Evolutionary conservation across 2,888 invertebrate genomes (phyloP).

Genomic region (Drosophila differens): DNA sequence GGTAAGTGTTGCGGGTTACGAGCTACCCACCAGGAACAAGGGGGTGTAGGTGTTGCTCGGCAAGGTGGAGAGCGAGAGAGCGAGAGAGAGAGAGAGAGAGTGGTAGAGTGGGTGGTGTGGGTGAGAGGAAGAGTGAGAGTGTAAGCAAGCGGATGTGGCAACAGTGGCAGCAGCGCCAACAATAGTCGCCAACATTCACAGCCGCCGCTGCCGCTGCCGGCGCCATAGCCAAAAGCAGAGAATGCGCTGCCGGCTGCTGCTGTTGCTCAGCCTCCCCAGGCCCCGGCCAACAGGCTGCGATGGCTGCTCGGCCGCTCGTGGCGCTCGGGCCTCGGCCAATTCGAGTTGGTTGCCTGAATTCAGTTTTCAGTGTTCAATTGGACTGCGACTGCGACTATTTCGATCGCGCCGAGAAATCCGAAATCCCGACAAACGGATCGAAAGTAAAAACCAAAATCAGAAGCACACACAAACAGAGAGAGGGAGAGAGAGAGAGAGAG

Average conservation of each 20-base stretch:
- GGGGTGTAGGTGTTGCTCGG: not conserved
- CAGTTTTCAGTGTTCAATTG: slow-evolving; percentile 82
- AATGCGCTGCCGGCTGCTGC: slow-evolving; percentile 47
- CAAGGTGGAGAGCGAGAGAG: slow-evolving; percentile 20
- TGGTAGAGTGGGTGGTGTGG: not conserved
- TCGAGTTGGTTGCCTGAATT: slow-evolving; percentile 82
- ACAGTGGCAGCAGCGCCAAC: slow-evolving; percentile 17
- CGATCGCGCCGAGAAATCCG: slow-evolving; percentile 42
- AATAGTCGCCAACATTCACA: not conserved
- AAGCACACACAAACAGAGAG: not conserved
- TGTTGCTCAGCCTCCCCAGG: slow-evolving; percentile 61
- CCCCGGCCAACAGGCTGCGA: slow-evolving; percentile 75
- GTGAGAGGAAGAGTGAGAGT: not conserved
- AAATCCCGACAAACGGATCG: slow-evolving; percentile 70
- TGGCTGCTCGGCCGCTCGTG: slow-evolving; percentile 74
- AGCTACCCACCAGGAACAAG: not conserved
- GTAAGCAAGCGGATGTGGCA: slow-evolving; percentile 3
- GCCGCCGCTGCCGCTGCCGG: slow-evolving; percentile 17
- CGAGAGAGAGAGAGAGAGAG: not conserved
- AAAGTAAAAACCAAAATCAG: slow-evolving; percentile 38
- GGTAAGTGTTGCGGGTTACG: slow-evolving; percentile 1
- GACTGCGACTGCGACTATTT: slow-evolving; percentile 76
- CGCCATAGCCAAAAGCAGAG: slow-evolving; percentile 20
- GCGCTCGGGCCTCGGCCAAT: slow-evolving; percentile 76
- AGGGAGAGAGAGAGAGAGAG: not conserved